Conservation (phyloP, 2,113 vertebrate species). For the Melanocharis versteri region DNA sequence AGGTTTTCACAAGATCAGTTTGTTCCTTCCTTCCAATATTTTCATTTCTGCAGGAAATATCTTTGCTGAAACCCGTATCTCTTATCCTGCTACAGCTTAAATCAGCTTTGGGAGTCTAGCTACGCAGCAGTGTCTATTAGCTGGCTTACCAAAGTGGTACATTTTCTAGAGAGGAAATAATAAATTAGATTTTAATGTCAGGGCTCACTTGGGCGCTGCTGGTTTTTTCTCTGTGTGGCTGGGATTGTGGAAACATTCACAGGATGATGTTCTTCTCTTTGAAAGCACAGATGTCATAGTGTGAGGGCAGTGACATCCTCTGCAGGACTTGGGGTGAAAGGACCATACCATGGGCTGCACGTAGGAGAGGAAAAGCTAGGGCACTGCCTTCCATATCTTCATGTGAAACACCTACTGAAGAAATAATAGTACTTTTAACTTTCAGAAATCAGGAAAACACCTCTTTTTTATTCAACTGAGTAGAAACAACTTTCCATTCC, state of each 20-base stretch:
- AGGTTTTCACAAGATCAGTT: neutral
- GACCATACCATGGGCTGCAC: neutral
- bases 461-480: neutral
- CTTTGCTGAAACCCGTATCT: slow-evolving; percentile 13
- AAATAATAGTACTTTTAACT: neutral
- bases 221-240: neutral
- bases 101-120: neutral
- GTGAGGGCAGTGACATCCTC: neutral
- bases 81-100: neutral
- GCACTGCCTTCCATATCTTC: neutral
- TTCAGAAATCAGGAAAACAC: neutral
- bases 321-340: neutral
- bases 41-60: neutral
- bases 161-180: slow-evolving; percentile 7
- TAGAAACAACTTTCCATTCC: neutral
- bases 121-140: neutral
- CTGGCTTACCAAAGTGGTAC: neutral
- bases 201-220: neutral
- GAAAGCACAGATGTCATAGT: neutral
- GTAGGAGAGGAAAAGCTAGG: neutral
- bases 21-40: neutral
- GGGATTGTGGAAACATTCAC: neutral
- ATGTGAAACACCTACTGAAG: neutral
- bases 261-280: neutral
- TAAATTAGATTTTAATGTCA: neutral